phyloP scores from a whole-genome alignment of 2,113 vertebrate genomes.

The Limanda limanda region DNA sequence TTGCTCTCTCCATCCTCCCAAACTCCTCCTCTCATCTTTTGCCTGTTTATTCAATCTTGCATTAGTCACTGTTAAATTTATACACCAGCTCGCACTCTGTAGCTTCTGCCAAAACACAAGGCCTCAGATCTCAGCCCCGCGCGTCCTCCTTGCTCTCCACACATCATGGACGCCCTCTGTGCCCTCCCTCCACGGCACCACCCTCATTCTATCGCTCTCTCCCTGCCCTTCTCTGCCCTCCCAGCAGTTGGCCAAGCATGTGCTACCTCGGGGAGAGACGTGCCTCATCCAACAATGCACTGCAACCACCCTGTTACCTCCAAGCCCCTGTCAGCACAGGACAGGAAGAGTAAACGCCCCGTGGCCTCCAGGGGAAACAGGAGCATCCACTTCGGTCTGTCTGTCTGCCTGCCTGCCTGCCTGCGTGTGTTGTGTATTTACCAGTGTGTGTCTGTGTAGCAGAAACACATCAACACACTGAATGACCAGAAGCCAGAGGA shows the following conservation, averaged over 20 bases:
- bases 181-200: background rate
- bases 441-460: background rate
- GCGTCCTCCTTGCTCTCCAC: conserved; percentile 13
- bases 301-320: conserved; percentile 43
- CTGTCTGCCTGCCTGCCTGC: conserved; percentile 40
- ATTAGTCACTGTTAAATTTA: conserved; percentile 55
- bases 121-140: conserved; percentile 31
- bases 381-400: conserved; percentile 55
- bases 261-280: conserved; percentile 39
- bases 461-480: conserved; percentile 26
- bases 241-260: conserved; percentile 38
- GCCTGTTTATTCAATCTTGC: conserved; percentile 44
- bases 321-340: conserved; percentile 61
- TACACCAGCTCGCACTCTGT: conserved; percentile 11
- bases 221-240: conserved; percentile 53
- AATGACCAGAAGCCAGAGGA: conserved; percentile 56
- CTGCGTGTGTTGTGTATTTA: background rate
- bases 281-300: conserved; percentile 50
- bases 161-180: conserved; percentile 24
- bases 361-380: conserved; percentile 50
- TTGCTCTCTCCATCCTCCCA: conserved; percentile 30
- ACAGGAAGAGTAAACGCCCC: conserved; percentile 64
- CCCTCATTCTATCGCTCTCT: background rate
- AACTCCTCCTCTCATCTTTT: conserved; percentile 23
- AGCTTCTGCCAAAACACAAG: conserved; percentile 23